Evolutionary conservation across 2,113 vertebrate genomes (phyloP).

Genomic region (Rhagologus leucostigma): DNA sequence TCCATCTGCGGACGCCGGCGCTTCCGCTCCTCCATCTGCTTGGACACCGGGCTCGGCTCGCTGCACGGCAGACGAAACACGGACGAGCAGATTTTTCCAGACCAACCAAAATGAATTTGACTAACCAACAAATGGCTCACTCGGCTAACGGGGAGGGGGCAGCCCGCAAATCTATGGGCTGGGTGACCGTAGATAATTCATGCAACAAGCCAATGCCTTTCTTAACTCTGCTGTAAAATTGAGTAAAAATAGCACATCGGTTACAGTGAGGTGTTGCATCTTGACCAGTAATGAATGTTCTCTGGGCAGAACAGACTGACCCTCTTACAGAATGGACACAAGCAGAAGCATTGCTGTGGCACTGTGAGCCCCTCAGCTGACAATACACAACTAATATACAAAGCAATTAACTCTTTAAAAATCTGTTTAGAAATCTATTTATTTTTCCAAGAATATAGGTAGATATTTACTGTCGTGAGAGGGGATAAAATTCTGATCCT

Average conservation of each 20-base stretch:
- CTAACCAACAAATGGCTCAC: slow-evolving; percentile 26
- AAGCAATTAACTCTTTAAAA: neutral
- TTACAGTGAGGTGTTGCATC: neutral
- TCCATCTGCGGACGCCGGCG: slow-evolving; percentile 61
- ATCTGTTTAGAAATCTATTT: neutral
- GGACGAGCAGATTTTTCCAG: slow-evolving; percentile 46
- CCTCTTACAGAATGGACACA: neutral
- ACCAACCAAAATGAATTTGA: slow-evolving; percentile 15
- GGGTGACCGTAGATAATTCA: neutral
- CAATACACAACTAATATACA: neutral
- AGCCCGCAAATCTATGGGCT: neutral
- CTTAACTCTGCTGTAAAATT: slow-evolving; percentile 10
- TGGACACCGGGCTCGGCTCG: slow-evolving; percentile 53
- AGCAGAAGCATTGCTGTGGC: neutral
- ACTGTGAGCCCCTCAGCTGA: neutral
- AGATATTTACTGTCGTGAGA: neutral
- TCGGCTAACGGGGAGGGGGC: neutral
- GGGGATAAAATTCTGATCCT: neutral
- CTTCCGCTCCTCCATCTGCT: slow-evolving; percentile 63
- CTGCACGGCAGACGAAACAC: slow-evolving; percentile 21
- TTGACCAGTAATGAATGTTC: neutral
- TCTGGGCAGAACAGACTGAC: neutral
- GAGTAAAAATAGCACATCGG: neutral
- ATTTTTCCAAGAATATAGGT: neutral
- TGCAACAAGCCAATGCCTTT: neutral